phyloP scores from a whole-genome alignment of 2,797 vertebrate species.

The Parauchenoglanis punctatus region DNA sequence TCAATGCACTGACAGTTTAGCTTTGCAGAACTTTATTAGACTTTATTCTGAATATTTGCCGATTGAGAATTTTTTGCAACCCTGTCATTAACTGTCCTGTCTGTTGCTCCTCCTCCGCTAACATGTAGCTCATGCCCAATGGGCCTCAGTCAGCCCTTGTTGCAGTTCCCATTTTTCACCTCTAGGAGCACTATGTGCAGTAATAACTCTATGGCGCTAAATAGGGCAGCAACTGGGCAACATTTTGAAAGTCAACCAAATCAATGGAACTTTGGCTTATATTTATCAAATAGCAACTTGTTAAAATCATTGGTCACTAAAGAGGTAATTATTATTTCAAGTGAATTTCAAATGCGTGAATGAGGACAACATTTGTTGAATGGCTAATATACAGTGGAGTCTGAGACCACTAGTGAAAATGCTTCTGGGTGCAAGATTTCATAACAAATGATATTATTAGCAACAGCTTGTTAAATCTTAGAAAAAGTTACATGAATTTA shows the following conservation, averaged over 20 bases:
- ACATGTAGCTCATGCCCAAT: background rate
- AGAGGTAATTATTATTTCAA: background rate
- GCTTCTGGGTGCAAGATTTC: background rate
- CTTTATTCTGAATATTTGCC: background rate
- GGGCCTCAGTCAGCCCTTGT: background rate
- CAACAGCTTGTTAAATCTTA: background rate
- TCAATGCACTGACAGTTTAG: background rate
- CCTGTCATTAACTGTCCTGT: background rate
- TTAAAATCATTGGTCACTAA: background rate
- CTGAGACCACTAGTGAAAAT: background rate
- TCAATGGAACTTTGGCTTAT: background rate
- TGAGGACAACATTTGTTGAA: background rate
- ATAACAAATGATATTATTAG: background rate
- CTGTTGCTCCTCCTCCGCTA: background rate
- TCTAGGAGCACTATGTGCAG: background rate
- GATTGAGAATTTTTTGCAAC: background rate
- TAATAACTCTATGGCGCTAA: background rate
- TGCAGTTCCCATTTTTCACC: background rate
- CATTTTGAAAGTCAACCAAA: background rate
- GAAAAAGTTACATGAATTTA: background rate
- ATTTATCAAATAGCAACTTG: background rate
- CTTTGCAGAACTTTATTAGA: background rate
- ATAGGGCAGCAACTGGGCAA: background rate
- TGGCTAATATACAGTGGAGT: background rate
- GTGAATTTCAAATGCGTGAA: background rate